phyloP scores from a whole-genome alignment of 2,113 vertebrate genomes.

The Cyanoderma ruficeps region DNA sequence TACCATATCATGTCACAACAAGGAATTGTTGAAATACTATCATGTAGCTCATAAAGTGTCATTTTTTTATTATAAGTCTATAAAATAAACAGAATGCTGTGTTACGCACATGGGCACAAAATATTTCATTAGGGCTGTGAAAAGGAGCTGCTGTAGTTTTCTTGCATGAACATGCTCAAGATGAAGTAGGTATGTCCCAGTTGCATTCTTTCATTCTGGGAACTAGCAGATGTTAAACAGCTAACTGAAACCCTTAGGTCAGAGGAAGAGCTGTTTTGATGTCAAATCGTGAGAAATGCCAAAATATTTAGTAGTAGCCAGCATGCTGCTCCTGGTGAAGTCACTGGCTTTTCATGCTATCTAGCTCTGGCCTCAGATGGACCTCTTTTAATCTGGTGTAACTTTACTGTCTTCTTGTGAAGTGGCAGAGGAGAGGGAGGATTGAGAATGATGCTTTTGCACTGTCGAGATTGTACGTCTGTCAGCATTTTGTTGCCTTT shows the following conservation, averaged over 20 bases:
- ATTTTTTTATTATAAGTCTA: constrained; percentile 24
- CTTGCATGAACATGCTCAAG: background rate
- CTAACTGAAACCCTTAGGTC: background rate
- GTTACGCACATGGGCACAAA: background rate
- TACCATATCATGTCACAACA: constrained; percentile 37
- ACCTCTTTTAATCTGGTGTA: background rate
- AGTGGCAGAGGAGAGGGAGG: background rate
- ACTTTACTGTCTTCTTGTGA: background rate
- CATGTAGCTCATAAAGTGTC: constrained; percentile 23
- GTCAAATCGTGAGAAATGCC: background rate
- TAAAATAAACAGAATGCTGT: constrained; percentile 34
- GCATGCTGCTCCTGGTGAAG: background rate
- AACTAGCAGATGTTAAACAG: background rate
- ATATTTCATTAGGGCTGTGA: background rate
- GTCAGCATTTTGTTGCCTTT: background rate
- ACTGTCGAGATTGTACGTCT: background rate
- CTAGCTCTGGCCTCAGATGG: background rate
- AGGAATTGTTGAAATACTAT: constrained; percentile 49
- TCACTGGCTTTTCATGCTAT: background rate
- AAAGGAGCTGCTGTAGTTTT: background rate
- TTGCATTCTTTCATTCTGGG: background rate
- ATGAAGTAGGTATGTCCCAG: background rate
- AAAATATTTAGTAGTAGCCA: background rate
- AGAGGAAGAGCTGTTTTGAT: background rate
- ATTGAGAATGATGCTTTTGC: background rate